Evolutionary conservation across 2,113 vertebrate species (phyloP).

Genomic region (Regulus satrapa): DNA sequence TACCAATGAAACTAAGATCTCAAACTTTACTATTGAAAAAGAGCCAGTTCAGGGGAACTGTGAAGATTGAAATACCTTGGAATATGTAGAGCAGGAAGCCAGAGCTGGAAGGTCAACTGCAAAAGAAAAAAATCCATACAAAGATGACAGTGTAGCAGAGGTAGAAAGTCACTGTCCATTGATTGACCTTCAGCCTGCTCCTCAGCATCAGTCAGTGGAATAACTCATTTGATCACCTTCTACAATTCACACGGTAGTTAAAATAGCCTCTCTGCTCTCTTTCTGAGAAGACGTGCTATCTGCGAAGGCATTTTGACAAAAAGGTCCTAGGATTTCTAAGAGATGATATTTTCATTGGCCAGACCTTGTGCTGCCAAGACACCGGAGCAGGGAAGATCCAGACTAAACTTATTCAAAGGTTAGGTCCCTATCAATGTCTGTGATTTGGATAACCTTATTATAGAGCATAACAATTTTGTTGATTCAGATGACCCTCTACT

Average conservation of each 20-base stretch:
- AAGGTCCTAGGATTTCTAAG: neutral
- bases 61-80: neutral
- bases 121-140: neutral
- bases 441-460: neutral
- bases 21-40: neutral
- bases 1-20: neutral
- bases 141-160: neutral
- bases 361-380: neutral
- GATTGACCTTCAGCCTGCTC: neutral
- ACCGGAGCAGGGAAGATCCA: neutral
- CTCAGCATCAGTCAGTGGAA: neutral
- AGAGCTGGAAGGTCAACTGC: neutral
- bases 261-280: neutral
- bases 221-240: neutral
- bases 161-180: neutral
- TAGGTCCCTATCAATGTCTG: neutral
- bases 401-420: neutral
- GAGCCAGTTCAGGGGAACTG: neutral
- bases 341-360: neutral
- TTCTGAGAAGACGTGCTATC: neutral
- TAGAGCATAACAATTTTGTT: neutral
- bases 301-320: neutral
- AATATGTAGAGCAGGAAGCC: neutral
- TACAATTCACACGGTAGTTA: neutral
- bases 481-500: neutral